Percentiles rank a stretch among this genome's conserved stretches.
phyloP scores from a whole-genome alignment of 2,888 invertebrate genomes.

The Trichogramma dendrolimi region DNA sequence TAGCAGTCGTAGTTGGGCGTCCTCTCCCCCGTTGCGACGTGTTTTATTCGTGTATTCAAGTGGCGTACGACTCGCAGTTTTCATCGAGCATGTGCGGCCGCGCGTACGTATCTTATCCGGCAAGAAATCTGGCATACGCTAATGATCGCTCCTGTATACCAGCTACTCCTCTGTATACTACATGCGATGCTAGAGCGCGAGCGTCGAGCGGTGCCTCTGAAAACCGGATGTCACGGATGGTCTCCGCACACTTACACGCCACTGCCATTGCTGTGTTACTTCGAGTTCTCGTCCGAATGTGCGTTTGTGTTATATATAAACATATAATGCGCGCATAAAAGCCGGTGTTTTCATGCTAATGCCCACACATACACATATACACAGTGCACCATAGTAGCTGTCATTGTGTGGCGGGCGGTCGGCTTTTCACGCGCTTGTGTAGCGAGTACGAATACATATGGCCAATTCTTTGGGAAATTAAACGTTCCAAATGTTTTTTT shows the following conservation, averaged over 20 bases:
- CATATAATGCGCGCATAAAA: slow-evolving; percentile 1
- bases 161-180: neutral
- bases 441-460: no score
- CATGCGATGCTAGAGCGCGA: slow-evolving; percentile 30
- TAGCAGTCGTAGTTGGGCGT: no score
- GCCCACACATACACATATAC: neutral
- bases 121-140: slow-evolving; percentile 32
- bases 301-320: neutral
- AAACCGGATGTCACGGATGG: slow-evolving; percentile 35
- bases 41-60: slow-evolving; percentile 24
- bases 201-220: slow-evolving; percentile 29
- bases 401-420: neutral
- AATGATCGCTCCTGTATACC: slow-evolving; percentile 25
- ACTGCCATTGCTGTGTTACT: no score
- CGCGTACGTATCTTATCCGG: slow-evolving; percentile 23
- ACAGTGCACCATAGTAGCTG: neutral
- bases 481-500: no score
- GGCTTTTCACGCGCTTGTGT: slow-evolving; percentile 16
- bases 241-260: no score
- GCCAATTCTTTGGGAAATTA: no score
- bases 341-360: slow-evolving; percentile 33
- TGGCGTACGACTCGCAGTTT: slow-evolving; percentile 10
- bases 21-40: slow-evolving; percentile 4
- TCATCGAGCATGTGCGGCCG: slow-evolving; percentile 5
- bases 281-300: no score